Evolutionary conservation across 2,888 invertebrate species (phyloP), one percentile per base, ranked within the genome.

Genomic region (Mythimna ferrago): DNA sequence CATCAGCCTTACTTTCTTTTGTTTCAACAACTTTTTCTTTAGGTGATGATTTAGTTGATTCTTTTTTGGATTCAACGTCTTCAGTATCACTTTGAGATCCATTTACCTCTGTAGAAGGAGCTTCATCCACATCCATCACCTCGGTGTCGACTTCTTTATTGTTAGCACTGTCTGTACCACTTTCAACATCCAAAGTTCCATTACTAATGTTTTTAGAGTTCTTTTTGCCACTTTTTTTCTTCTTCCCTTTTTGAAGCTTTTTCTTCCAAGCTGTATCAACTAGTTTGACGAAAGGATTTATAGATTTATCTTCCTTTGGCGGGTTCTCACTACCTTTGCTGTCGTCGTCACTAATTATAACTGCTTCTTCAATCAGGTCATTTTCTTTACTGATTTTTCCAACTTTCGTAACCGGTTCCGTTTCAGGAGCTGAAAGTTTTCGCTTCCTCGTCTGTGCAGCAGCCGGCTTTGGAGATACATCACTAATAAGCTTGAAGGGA

Each of bases 401-500:
- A 38, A 95, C 85, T 90, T 96, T 96, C 2, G 92, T 89, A 6
- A 86, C 88, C 6, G 92, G 87, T 78, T 94, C 95, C 4, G 90
- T 86, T 19, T 93, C 91, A 26, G 94, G 87, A 3, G 91, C 90
- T 11, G 96, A 95, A 54, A 96, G 89, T 85, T 96, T 96, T 68
- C 96, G 92, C 79, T 96, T 96, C 73, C 96, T 93, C 26, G 94
- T 87, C 56, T 86, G 91, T 66, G 93, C 87, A 78, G 87, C 83
- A 64, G 88, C 89, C 60, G 93, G 87, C 70, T 90, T 90, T 38
- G 95, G 92, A 54, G 96, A 92, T 65, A 88, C 91, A 87, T 95
- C 95, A 76, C 96, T 94, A 68, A 97, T 90, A 79, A 96, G 87
- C 92, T 96, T 97, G 87, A 97, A 97, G 80, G 97, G 97, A 80